Evolutionary conservation across 1,140 invertebrate genomes (phyloP).

Genomic region (Rhagoletis pomonella): DNA sequence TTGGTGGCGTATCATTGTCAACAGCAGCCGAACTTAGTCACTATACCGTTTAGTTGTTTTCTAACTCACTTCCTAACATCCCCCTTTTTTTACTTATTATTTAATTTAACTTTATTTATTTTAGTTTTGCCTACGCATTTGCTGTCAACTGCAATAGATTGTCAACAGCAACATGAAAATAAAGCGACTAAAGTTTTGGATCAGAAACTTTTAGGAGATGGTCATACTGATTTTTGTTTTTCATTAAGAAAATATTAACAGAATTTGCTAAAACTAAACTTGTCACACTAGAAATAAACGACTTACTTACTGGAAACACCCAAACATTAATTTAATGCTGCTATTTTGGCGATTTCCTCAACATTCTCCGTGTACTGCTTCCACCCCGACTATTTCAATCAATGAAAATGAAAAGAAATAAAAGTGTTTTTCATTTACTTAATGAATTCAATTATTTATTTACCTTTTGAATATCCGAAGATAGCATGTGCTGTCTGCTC

Average conservation of each 20-base stretch:
- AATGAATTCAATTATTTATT: constrained; percentile 74
- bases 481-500: not conserved
- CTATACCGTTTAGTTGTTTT: not conserved
- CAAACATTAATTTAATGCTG: constrained; percentile 15
- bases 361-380: too few relatives aligned
- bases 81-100: not conserved
- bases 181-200: not conserved
- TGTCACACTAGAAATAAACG: not conserved
- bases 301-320: not conserved
- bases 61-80: not conserved
- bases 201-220: too few relatives aligned
- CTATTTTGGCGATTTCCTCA: too few relatives aligned
- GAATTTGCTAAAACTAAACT: not conserved
- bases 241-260: not conserved
- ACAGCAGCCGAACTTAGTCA: not conserved
- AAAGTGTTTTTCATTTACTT: constrained; percentile 66
- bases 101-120: not conserved
- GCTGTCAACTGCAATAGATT: not conserved
- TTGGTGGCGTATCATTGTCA: not conserved
- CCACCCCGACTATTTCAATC: too few relatives aligned
- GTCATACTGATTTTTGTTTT: not conserved
- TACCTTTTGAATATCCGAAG: constrained; percentile 57
- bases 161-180: not conserved
- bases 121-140: not conserved
- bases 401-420: not conserved